Percentiles rank a stretch among this genome's conserved stretches.
These are phyloP conservation scores for Ditylenchus dipsaci DNA, from an alignment of 1,140 invertebrate genomes.

Conservation along the genomic window DNA sequence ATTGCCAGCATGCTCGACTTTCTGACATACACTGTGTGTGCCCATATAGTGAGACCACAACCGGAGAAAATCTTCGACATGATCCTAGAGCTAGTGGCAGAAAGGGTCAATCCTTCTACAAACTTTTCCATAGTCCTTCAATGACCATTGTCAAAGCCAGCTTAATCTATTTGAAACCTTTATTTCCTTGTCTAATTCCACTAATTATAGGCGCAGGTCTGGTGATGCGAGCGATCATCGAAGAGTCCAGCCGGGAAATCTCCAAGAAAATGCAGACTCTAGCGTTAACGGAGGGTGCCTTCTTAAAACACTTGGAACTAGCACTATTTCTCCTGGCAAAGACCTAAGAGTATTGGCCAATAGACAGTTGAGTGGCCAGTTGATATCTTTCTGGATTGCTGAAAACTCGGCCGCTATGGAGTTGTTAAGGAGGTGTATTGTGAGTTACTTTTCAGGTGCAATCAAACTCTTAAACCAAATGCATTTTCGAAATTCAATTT, in stretches of 20 bases:
- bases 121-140: conserved; percentile 92
- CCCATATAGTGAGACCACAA: conserved; percentile 86
- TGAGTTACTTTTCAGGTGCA: conserved; percentile 60
- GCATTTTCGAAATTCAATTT: not conserved
- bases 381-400: conserved; percentile 95
- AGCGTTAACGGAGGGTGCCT: conserved; percentile 89
- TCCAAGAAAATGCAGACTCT: conserved; percentile 81
- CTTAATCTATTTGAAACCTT: conserved; percentile 14
- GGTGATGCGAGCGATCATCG: conserved; percentile 92
- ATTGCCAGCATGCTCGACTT: conserved; percentile 90
- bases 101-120: conserved; percentile 80
- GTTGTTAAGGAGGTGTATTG: conserved; percentile 76
- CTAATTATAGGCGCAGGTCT: conserved; percentile 71
- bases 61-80: conserved; percentile 94
- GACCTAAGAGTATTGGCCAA: conserved; percentile 65
- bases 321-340: conserved; percentile 77
- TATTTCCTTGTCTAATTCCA: not conserved
- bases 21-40: conserved; percentile 93
- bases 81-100: conserved; percentile 85
- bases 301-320: conserved; percentile 83
- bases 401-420: conserved; percentile 85
- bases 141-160: conserved; percentile 85
- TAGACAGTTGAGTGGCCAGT: conserved; percentile 82
- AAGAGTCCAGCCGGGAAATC: conserved; percentile 82
- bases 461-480: too few species aligned